These are phyloP conservation scores for Fregetta grallaria DNA, from an alignment of 2,113 vertebrate genomes.

Conservation along the genomic window DNA sequence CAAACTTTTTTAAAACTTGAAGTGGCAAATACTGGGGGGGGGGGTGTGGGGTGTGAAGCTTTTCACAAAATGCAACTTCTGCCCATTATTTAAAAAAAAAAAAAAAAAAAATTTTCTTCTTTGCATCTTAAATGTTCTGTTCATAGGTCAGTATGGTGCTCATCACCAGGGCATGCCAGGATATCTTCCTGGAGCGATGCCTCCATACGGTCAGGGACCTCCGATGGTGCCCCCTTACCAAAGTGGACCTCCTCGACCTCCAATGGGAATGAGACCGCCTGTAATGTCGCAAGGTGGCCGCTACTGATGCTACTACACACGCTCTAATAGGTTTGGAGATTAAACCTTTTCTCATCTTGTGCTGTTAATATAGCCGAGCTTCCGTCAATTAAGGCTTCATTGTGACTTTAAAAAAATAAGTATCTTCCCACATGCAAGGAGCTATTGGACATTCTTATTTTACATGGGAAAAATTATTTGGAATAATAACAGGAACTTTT, in stretches of 20 bases:
- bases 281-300: constrained; percentile 98
- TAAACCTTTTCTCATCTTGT: constrained; percentile 96
- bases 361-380: constrained; percentile 89
- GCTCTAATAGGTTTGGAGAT: constrained; percentile 97
- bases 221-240: constrained; percentile 96
- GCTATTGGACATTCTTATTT: constrained; percentile 89
- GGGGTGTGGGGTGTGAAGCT: background rate
- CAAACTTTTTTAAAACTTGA: background rate
- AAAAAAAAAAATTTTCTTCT: background rate
- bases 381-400: constrained; percentile 87
- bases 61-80: background rate
- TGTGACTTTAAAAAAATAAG: constrained; percentile 84
- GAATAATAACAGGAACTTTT: constrained; percentile 86
- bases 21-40: background rate
- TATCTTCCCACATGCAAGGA: constrained; percentile 84
- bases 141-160: constrained; percentile 92
- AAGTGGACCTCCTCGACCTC: constrained; percentile 91
- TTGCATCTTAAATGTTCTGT: constrained; percentile 64
- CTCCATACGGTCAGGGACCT: constrained; percentile 94
- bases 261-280: constrained; percentile 97
- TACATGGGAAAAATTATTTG: constrained; percentile 84
- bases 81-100: background rate
- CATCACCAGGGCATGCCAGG: constrained; percentile 96
- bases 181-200: constrained; percentile 94
- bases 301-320: constrained; percentile 90